Evolutionary conservation across 30 jellyfish, hydroid and myxozoan genomes (phyloP).

Genomic region (Clytia hemisphaerica): DNA sequence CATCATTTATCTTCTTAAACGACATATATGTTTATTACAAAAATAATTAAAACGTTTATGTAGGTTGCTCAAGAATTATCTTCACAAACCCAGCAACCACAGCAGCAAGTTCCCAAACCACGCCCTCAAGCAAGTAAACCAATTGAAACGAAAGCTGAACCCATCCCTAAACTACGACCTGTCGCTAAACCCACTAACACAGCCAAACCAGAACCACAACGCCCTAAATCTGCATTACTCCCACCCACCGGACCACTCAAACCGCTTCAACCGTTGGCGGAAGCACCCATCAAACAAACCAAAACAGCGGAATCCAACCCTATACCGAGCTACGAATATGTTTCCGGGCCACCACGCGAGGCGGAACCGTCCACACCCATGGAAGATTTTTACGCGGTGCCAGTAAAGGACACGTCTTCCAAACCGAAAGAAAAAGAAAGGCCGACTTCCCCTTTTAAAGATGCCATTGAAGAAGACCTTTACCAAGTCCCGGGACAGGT

Average conservation of each 20-base stretch:
- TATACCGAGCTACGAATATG: constrained; percentile 30
- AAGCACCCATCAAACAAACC: not conserved
- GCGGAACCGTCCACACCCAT: no score
- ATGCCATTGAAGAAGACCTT: constrained; percentile 13
- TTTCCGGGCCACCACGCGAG: constrained; percentile 1
- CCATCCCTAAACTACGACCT: constrained; percentile 38
- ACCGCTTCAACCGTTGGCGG: constrained; percentile 27
- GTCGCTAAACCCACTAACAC: constrained; percentile 10
- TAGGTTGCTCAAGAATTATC: not conserved
- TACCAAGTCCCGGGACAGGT: constrained; percentile 28
- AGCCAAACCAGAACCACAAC: constrained; percentile 16
- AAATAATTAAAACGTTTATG: not conserved
- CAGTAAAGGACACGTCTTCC: not conserved
- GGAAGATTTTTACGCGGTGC: constrained; percentile 23
- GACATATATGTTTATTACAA: not conserved
- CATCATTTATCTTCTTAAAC: not conserved
- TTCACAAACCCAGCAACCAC: not conserved
- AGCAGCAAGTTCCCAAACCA: not conserved
- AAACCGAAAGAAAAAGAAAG: not conserved
- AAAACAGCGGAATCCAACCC: constrained; percentile 2
- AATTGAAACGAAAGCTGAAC: constrained; percentile 9
- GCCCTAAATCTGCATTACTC: constrained; percentile 33
- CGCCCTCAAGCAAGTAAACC: not conserved
- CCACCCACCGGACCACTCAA: constrained; percentile 19
- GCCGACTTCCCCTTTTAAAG: not conserved